These are phyloP conservation scores for Hoplias malabaricus DNA, from an alignment of 2,113 vertebrate species.

Conservation along the genomic window DNA sequence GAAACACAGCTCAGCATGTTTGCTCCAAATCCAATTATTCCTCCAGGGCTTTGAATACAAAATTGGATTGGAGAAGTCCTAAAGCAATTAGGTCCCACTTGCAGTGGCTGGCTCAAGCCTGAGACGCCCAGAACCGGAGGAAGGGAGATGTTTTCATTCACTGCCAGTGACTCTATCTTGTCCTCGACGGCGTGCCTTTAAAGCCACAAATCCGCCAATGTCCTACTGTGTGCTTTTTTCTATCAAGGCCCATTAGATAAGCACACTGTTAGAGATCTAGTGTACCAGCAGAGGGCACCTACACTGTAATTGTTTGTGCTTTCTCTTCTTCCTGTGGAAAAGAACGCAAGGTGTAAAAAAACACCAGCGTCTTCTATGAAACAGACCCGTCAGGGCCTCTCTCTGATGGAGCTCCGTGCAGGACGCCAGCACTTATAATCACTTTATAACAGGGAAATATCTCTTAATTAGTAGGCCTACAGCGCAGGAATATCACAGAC, in stretches of 20 bases:
- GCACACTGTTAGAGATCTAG: background rate
- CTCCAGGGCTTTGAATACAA: constrained; percentile 83
- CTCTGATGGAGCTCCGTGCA: background rate
- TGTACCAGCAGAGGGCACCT: constrained; percentile 18
- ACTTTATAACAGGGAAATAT: background rate
- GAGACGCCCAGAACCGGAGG: constrained; percentile 55
- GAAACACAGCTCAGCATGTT: constrained; percentile 85
- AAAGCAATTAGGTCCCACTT: constrained; percentile 79
- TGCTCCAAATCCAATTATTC: constrained; percentile 85
- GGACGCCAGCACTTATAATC: background rate
- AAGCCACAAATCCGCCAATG: background rate
- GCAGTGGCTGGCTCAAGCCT: constrained; percentile 53
- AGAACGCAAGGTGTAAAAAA: background rate
- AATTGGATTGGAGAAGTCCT: constrained; percentile 80
- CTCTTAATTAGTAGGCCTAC: constrained; percentile 4
- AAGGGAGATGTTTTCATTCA: constrained; percentile 44
- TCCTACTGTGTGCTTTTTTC: background rate
- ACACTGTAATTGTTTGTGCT: background rate
- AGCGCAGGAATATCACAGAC: background rate
- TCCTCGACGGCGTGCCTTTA: background rate
- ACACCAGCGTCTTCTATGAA: background rate
- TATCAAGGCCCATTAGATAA: background rate
- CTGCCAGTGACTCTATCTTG: background rate
- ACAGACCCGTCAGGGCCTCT: background rate
- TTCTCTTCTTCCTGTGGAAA: background rate